These are phyloP conservation scores for Dolichoris vasculosae DNA, from an alignment of 1,140 invertebrate species.

Conservation along the genomic window DNA sequence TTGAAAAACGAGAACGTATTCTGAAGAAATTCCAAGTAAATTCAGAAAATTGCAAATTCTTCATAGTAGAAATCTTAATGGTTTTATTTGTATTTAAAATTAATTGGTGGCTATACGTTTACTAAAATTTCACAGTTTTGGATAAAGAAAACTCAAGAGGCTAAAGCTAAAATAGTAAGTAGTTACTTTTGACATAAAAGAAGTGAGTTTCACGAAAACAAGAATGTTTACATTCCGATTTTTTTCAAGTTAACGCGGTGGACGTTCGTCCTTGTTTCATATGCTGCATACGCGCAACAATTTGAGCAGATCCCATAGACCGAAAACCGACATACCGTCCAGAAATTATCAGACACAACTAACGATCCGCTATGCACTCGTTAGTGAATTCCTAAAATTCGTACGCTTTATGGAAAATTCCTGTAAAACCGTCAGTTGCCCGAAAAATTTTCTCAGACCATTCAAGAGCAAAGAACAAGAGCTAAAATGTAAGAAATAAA, in stretches of 20 bases:
- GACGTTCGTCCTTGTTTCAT: not conserved
- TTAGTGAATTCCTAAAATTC: slow-evolving; percentile 13
- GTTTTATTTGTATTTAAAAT: not conserved
- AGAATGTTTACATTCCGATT: not conserved
- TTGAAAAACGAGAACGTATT: no score
- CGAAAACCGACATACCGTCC: not conserved
- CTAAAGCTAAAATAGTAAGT: not conserved
- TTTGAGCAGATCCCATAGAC: not conserved
- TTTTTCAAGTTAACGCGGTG: not conserved
- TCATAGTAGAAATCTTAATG: no score
- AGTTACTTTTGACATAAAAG: not conserved
- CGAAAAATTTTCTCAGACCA: slow-evolving; percentile 1
- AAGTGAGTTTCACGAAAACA: not conserved
- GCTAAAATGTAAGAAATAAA: not conserved
- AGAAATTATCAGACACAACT: not conserved
- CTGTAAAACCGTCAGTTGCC: not conserved
- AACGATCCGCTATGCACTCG: not conserved
- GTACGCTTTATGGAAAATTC: not conserved
- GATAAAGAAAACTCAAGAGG: not conserved
- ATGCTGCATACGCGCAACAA: not conserved
- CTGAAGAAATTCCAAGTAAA: no score
- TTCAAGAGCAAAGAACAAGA: not conserved
- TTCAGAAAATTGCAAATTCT: no score
- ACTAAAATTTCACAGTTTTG: not conserved
- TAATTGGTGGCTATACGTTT: not conserved